Conservation (phyloP, 2,797 vertebrate species). For the Chromobotia macracanthus region DNA sequence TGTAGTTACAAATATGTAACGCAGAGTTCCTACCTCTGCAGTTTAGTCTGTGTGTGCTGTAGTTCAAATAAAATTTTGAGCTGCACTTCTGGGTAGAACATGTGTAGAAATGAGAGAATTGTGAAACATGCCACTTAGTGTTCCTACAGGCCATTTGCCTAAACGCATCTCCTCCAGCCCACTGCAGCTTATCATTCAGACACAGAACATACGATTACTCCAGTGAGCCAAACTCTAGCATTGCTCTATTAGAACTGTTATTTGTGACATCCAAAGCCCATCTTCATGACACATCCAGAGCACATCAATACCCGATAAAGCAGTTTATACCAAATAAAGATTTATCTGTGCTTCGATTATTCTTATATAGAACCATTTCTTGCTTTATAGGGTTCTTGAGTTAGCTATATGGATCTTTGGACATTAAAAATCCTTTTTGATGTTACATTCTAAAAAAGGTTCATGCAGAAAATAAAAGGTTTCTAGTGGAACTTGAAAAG, state of each 20-base stretch:
- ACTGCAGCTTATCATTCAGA: constrained; percentile 5
- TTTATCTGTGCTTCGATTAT: background rate
- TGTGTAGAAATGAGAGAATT: background rate
- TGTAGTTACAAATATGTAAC: background rate
- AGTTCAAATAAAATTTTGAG: background rate
- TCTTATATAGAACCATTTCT: no score
- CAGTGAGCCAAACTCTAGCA: background rate
- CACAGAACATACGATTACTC: constrained; percentile 12
- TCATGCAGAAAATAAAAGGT: no score
- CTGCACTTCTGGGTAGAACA: background rate
- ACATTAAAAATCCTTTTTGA: background rate
- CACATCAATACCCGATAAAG: background rate
- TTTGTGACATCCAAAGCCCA: background rate
- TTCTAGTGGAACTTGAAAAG: background rate
- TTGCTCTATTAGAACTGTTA: constrained; percentile 1
- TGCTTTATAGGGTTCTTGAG: background rate
- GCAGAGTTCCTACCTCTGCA: background rate
- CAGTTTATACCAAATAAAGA: constrained; percentile 11
- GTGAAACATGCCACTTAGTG: constrained; percentile 1
- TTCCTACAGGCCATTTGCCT: constrained; percentile 19
- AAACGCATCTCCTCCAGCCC: background rate
- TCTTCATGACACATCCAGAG: background rate
- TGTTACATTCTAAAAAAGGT: no score
- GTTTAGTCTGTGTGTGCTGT: background rate
- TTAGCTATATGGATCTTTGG: background rate